Conservation (phyloP, 2,797 vertebrate genomes). For the Sebastes steindachneri region DNA sequence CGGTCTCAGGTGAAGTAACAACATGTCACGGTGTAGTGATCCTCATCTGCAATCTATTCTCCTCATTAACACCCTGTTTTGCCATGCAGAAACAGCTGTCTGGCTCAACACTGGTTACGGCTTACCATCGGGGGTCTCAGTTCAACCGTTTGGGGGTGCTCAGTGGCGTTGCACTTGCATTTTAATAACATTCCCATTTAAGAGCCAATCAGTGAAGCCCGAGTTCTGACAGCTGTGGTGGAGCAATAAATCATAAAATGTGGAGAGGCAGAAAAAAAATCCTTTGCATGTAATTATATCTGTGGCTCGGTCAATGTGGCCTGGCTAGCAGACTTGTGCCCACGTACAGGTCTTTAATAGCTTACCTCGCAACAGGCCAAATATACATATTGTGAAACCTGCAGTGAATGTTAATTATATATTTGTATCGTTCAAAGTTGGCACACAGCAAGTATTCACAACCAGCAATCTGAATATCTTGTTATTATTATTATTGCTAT, state of each 20-base stretch:
- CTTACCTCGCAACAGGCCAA: slow-evolving; percentile 58
- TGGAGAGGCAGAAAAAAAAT: slow-evolving; percentile 33
- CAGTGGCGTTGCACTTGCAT: slow-evolving; percentile 32
- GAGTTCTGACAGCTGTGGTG: slow-evolving; percentile 62
- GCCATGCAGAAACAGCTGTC: slow-evolving; percentile 38
- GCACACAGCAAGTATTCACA: not conserved
- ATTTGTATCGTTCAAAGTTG: not conserved
- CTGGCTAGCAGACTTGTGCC: slow-evolving; percentile 32
- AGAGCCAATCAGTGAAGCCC: slow-evolving; percentile 60
- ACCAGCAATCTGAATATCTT: not conserved
- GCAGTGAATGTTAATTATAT: not conserved
- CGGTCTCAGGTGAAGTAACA: slow-evolving; percentile 41
- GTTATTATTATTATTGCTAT: too few relatives aligned
- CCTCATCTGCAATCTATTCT: slow-evolving; percentile 50
- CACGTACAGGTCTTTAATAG: slow-evolving; percentile 54
- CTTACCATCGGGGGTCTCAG: slow-evolving; percentile 2
- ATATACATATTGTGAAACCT: not conserved
- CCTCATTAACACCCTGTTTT: slow-evolving; percentile 49
- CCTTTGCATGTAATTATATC: slow-evolving; percentile 72
- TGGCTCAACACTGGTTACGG: slow-evolving; percentile 17
- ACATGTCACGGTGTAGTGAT: slow-evolving; percentile 28
- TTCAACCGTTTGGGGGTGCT: slow-evolving; percentile 24
- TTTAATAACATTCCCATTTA: slow-evolving; percentile 67
- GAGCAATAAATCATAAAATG: slow-evolving; percentile 72
- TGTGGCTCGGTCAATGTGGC: slow-evolving; percentile 61